Conservation (phyloP, 2,113 vertebrate species). For the Callorhinus ursinus region DNA sequence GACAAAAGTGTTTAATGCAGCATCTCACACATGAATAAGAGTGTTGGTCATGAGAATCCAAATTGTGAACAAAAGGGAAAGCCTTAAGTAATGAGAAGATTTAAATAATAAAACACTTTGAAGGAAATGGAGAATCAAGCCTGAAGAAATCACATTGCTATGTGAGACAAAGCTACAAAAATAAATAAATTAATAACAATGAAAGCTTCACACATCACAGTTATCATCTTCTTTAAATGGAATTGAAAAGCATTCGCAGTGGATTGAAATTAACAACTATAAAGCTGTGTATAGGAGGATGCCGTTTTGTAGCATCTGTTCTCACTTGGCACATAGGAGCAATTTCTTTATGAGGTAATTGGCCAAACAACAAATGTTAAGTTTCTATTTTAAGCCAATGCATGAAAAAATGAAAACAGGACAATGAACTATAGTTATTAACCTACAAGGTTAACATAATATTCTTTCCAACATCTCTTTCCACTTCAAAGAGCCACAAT, state of each 20-base stretch:
- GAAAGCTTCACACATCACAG: background rate
- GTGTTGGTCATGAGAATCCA: background rate
- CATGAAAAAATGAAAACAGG: background rate
- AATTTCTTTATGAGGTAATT: conserved; percentile 45
- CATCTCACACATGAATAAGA: background rate
- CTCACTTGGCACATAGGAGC: background rate
- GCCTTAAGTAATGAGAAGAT: background rate
- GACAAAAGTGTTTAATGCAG: background rate
- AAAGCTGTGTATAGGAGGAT: background rate
- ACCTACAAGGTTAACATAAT: background rate
- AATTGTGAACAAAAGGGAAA: conserved; percentile 16
- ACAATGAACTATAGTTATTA: background rate
- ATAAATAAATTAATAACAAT: conserved; percentile 39
- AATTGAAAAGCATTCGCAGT: background rate
- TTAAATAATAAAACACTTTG: conserved; percentile 29
- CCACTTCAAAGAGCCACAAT: background rate
- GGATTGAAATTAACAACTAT: background rate
- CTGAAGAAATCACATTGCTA: conserved; percentile 6
- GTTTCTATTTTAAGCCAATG: conserved; percentile 48
- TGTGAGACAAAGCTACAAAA: background rate
- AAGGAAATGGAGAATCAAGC: conserved; percentile 19
- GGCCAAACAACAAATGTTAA: conserved; percentile 38
- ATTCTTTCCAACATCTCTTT: background rate
- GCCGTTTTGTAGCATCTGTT: conserved; percentile 52
- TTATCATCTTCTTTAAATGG: background rate